A percentile compares a stretch with the other conserved stretches of the same genome.
Evolutionary conservation across 1,140 invertebrate genomes (phyloP).

Genomic region (Leucophenga varia): DNA sequence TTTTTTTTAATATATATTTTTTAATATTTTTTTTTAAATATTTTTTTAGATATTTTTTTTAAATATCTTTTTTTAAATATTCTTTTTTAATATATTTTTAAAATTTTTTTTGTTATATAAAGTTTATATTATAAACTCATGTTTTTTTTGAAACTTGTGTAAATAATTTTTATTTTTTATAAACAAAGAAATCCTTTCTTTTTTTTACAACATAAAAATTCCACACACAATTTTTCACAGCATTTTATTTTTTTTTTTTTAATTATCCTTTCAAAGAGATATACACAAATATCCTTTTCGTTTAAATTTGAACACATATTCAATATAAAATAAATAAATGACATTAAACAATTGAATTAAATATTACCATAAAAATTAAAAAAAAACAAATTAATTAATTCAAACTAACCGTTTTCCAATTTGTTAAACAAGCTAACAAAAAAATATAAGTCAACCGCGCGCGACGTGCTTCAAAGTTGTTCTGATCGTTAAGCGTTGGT

Average conservation of each 20-base stretch:
- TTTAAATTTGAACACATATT: no score
- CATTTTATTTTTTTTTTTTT: no score
- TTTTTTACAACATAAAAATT: not conserved
- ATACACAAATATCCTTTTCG: no score
- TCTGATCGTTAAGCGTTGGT: constrained; percentile 40
- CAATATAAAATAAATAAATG: no score
- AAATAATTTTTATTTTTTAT: not conserved
- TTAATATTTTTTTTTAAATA: not conserved
- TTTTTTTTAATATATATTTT: constrained; percentile 2
- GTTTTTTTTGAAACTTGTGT: not conserved
- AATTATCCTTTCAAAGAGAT: no score
- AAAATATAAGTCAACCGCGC: constrained; percentile 38
- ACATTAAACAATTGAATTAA: no score
- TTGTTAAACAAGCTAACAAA: no score
- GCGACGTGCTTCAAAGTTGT: constrained; percentile 48
- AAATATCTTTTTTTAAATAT: constrained; percentile 3
- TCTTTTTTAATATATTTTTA: not conserved
- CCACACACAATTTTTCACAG: no score
- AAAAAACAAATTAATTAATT: no score
- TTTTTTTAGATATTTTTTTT: constrained; percentile 3
- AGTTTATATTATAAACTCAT: no score
- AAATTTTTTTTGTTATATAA: constrained; percentile 1
- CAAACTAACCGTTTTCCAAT: not conserved
- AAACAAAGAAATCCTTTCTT: not conserved
- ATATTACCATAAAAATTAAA: no score